Evolutionary conservation across 2,888 invertebrate genomes (phyloP).

Genomic region (Antheraea yamamai): DNA sequence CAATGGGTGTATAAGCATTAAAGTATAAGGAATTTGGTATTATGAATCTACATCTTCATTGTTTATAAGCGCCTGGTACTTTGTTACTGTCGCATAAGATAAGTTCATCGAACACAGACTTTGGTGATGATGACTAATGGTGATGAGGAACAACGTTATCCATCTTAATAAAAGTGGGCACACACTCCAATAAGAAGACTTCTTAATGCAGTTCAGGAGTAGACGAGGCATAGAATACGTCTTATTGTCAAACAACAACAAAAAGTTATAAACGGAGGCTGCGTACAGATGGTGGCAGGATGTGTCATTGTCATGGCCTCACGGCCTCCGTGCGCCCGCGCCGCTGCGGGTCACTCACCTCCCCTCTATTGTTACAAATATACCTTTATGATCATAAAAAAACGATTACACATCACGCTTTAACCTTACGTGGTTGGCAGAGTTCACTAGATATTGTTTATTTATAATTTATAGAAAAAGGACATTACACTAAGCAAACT

Average conservation of each 20-base stretch:
- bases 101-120: neutral
- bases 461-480: too few species aligned
- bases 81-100: neutral
- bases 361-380: neutral
- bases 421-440: neutral
- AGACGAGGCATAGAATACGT: neutral
- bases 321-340: neutral
- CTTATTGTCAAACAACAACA: neutral
- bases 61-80: neutral
- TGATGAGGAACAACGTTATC: neutral
- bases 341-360: neutral
- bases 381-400: neutral
- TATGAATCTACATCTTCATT: neutral
- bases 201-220: too few species aligned
- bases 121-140: neutral
- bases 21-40: neutral
- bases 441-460: neutral
- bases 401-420: neutral
- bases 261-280: neutral
- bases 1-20: too few species aligned
- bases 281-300: neutral
- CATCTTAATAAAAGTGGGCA: neutral
- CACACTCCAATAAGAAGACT: too few species aligned
- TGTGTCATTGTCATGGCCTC: slow-evolving; percentile 4
- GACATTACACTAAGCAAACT: too few species aligned